Conservation (phyloP, 1,140 invertebrate genomes). For the Onthophagus taurus region DNA sequence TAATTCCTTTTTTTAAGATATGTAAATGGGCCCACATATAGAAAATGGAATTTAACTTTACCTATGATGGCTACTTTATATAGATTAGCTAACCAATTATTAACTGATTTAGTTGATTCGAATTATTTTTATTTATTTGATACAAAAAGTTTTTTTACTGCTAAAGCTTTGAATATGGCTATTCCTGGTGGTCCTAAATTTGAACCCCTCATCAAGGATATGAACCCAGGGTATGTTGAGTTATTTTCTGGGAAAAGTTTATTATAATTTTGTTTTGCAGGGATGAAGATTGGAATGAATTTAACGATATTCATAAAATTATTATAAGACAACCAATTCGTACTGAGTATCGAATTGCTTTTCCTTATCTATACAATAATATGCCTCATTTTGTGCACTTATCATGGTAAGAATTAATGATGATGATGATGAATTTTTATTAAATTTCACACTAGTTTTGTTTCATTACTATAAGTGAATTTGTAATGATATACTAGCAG, state of each 20-base stretch:
- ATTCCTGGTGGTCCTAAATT: slow-evolving; percentile 99
- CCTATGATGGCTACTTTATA: slow-evolving; percentile 98
- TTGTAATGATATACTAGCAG: slow-evolving; percentile 35
- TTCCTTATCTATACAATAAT: slow-evolving; percentile 99
- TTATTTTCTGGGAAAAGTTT: background rate
- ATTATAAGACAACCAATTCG: slow-evolving; percentile 97
- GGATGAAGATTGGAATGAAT: slow-evolving; percentile 99
- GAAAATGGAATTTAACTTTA: slow-evolving; percentile 88
- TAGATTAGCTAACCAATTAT: slow-evolving; percentile 92
- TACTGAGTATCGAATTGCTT: slow-evolving; percentile 98
- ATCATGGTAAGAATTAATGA: slow-evolving; percentile 65
- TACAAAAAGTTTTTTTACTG: slow-evolving; percentile 98
- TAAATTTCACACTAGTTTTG: slow-evolving; percentile 38
- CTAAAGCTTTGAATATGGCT: slow-evolving; percentile 99
- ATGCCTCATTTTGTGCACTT: slow-evolving; percentile 93
- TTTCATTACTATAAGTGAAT: slow-evolving; percentile 25
- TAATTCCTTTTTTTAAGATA: slow-evolving; percentile 47
- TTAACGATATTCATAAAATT: slow-evolving; percentile 99
- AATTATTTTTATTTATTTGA: slow-evolving; percentile 99
- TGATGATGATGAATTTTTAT: background rate
- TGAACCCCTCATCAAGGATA: slow-evolving; percentile 97
- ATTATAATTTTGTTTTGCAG: slow-evolving; percentile 40
- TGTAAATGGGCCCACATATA: slow-evolving; percentile 96
- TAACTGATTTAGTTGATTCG: slow-evolving; percentile 96
- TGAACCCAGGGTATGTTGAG: slow-evolving; percentile 67